Percentiles rank a stretch among this genome's conserved stretches.
Conservation (phyloP, 2,888 invertebrate species). For the Sphaerophoria taeniata region DNA sequence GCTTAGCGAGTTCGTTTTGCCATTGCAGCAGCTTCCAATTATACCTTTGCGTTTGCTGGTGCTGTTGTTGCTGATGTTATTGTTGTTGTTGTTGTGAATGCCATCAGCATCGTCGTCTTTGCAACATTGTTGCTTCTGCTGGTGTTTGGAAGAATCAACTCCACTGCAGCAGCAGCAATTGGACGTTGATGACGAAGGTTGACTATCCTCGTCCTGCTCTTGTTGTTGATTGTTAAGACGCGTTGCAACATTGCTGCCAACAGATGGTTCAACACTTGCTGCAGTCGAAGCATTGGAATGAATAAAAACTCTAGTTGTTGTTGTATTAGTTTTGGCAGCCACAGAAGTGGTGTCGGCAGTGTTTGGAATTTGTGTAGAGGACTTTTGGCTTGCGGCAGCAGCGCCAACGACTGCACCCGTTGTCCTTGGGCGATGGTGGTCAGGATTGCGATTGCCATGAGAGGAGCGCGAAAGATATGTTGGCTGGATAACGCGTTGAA, state of each 20-base stretch:
- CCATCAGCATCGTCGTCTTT: conserved; percentile 47
- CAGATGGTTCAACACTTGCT: conserved; percentile 61
- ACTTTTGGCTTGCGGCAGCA: conserved; percentile 54
- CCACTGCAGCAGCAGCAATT: conserved; percentile 72
- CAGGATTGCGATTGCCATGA: conserved; percentile 61
- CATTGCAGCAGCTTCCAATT: conserved; percentile 68
- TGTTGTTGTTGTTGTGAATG: conserved; percentile 77
- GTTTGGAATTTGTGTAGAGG: conserved; percentile 18
- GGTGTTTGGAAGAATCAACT: background rate
- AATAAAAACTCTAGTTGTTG: conserved; percentile 62
- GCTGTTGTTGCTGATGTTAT: conserved; percentile 78
- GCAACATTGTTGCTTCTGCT: conserved; percentile 67
- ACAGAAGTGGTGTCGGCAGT: conserved; percentile 8
- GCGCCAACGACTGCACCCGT: conserved; percentile 61
- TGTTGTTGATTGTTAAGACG: conserved; percentile 22
- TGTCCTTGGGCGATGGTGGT: conserved; percentile 59
- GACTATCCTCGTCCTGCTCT: conserved; percentile 73
- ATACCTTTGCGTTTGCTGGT: conserved; percentile 71
- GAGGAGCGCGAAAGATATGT: conserved; percentile 88
- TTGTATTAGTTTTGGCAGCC: conserved; percentile 37
- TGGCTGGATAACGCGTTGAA: conserved; percentile 92
- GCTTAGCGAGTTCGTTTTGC: conserved; percentile 69
- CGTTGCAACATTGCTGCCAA: conserved; percentile 74
- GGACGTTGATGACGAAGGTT: conserved; percentile 77
- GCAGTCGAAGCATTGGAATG: conserved; percentile 50